Percentiles rank a stretch among this genome's conserved stretches.
Evolutionary conservation across 2,888 invertebrate genomes (phyloP).

Genomic region (Gandaritis pyraliata): DNA sequence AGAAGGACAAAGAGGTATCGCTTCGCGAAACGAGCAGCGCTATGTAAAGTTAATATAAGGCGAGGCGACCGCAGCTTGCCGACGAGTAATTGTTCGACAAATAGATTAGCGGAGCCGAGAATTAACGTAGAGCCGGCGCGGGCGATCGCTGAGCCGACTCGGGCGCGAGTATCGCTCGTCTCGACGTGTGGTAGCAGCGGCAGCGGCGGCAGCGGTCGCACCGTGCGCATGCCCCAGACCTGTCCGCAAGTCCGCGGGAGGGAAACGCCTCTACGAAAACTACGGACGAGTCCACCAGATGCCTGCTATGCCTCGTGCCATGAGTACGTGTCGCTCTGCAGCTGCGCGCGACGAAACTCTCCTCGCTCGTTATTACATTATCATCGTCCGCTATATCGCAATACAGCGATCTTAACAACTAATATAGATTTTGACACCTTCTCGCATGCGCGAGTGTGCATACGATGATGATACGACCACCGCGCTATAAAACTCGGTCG

Average conservation of each 20-base stretch:
- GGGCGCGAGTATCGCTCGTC: constrained; percentile 41
- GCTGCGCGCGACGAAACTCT: constrained; percentile 59
- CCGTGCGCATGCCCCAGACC: constrained; percentile 74
- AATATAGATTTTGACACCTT: constrained; percentile 83
- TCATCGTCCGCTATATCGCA: constrained; percentile 61
- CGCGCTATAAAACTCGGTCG: constrained; percentile 81
- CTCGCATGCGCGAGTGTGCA: constrained; percentile 80
- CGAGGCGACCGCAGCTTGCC: constrained; percentile 54
- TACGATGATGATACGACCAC: constrained; percentile 55
- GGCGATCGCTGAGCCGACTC: constrained; percentile 54
- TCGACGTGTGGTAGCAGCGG: constrained; percentile 65
- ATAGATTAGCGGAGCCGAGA: constrained; percentile 65
- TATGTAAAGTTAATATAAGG: constrained; percentile 56
- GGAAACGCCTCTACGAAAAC: constrained; percentile 70
- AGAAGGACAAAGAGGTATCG: constrained; percentile 57
- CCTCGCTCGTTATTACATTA: constrained; percentile 59
- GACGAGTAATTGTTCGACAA: constrained; percentile 64
- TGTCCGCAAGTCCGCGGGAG: constrained; percentile 72
- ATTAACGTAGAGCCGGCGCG: constrained; percentile 71
- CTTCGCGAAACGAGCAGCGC: constrained; percentile 46
- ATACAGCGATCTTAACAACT: constrained; percentile 72
- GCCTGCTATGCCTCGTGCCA: constrained; percentile 64
- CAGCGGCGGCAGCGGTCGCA: constrained; percentile 12
- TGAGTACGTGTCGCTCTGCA: constrained; percentile 56
- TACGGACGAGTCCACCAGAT: constrained; percentile 49